Percentiles rank a stretch among this genome's conserved stretches.
These are phyloP conservation scores for Sarcophaga bullata DNA, from an alignment of 1,140 invertebrate species.

Conservation along the genomic window DNA sequence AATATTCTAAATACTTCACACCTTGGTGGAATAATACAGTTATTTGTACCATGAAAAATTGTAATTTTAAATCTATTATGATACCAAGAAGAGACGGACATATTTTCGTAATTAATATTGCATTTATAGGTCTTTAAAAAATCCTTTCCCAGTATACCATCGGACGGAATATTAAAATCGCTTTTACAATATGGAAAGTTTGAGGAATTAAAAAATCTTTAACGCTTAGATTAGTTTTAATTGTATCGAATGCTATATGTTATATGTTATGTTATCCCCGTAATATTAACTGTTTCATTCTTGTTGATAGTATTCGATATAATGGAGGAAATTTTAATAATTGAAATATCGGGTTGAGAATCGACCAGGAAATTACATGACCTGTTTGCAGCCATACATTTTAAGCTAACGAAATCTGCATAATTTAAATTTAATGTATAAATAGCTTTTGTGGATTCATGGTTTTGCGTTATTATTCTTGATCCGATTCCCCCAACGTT, in stretches of 20 bases:
- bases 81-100: not conserved
- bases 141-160: not conserved
- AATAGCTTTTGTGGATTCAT: not conserved
- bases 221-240: not conserved
- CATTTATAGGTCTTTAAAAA: not conserved
- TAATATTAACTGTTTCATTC: too few relatives aligned
- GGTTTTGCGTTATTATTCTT: not conserved
- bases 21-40: not conserved
- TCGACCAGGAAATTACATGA: not conserved
- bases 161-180: not conserved
- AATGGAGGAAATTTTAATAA: not conserved
- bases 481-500: not conserved
- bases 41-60: not conserved
- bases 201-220: not conserved
- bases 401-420: not conserved
- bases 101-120: not conserved
- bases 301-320: not conserved
- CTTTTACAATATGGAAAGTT: not conserved
- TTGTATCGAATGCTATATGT: not conserved
- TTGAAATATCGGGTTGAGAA: not conserved
- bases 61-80: not conserved
- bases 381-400: not conserved
- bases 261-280: not conserved
- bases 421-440: not conserved
- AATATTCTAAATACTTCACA: conserved; percentile 25